Conservation (phyloP, 2,888 invertebrate species). For the Scaptomyza parva region DNA sequence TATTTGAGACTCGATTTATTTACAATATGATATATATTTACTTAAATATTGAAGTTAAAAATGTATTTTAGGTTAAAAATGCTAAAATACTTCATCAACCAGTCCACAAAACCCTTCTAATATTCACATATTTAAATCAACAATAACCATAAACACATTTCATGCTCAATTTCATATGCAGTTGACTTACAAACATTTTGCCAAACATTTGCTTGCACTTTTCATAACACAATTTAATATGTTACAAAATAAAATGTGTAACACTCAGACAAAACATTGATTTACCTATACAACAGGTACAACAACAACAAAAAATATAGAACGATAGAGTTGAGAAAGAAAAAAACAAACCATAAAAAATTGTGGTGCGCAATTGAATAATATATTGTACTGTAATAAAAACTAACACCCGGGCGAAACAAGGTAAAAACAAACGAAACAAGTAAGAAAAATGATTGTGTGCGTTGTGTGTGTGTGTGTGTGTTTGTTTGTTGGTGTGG, state of each 20-base stretch:
- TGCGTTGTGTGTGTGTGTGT: background rate
- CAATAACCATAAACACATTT: background rate
- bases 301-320: no score
- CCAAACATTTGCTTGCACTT: conserved; percentile 9
- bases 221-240: conserved; percentile 30
- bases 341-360: conserved; percentile 7
- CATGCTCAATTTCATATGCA: background rate
- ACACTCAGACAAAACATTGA: conserved; percentile 23
- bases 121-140: background rate
- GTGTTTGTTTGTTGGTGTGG: conserved; percentile 3
- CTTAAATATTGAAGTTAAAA: no score
- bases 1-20: no score
- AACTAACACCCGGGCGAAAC: conserved; percentile 57
- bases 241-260: conserved; percentile 22
- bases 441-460: conserved; percentile 45
- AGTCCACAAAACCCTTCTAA: no score
- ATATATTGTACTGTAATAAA: conserved; percentile 68
- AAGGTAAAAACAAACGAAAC: conserved; percentile 32
- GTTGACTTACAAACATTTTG: conserved; percentile 5
- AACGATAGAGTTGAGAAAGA: background rate
- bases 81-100: no score
- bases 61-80: no score
- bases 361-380: conserved; percentile 61
- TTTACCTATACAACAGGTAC: conserved; percentile 15
- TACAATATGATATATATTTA: no score